A percentile compares a stretch with the other conserved stretches of the same genome.
These are phyloP conservation scores for Catocala sponsa DNA, from an alignment of 2,888 invertebrate species.

Conservation along the genomic window DNA sequence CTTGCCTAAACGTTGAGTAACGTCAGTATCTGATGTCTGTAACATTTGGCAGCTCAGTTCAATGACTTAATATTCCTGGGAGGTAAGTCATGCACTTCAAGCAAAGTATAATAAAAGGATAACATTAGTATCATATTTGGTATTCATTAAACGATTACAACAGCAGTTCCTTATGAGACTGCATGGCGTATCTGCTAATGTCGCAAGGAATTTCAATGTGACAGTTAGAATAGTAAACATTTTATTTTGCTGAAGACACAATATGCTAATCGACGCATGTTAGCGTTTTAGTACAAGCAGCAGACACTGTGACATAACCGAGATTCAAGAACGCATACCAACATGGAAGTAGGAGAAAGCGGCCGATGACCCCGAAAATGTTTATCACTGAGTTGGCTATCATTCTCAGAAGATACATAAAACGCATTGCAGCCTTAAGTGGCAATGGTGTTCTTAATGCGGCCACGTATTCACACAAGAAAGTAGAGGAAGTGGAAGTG, in stretches of 20 bases:
- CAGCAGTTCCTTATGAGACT: constrained; percentile 67
- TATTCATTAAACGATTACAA: constrained; percentile 61
- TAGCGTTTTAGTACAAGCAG: constrained; percentile 50
- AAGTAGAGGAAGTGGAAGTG: constrained; percentile 74
- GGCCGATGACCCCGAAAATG: constrained; percentile 70
- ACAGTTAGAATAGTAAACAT: constrained; percentile 58
- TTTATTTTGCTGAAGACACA: constrained; percentile 4
- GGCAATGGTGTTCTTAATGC: constrained; percentile 59
- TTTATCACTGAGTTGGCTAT: constrained; percentile 64
- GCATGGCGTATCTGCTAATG: constrained; percentile 57
- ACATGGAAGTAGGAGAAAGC: constrained; percentile 73
- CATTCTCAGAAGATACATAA: constrained; percentile 65
- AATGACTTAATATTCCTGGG: constrained; percentile 27
- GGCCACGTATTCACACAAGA: constrained; percentile 67
- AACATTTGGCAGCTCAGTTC: constrained; percentile 18
- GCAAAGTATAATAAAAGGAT: constrained; percentile 39
- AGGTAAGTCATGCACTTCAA: constrained; percentile 13
- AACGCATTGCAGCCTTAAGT: constrained; percentile 52
- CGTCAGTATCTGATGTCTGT: constrained; percentile 3
- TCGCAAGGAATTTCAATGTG: constrained; percentile 62
- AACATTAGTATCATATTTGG: constrained; percentile 55
- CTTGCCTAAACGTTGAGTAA: constrained; percentile 4
- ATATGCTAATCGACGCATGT: constrained; percentile 40
- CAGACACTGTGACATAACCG: constrained; percentile 69
- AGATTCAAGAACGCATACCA: constrained; percentile 63